Conservation (phyloP, 30 jellyfish, hydroid and myxozoan genomes). For the Morbakka virulenta region DNA sequence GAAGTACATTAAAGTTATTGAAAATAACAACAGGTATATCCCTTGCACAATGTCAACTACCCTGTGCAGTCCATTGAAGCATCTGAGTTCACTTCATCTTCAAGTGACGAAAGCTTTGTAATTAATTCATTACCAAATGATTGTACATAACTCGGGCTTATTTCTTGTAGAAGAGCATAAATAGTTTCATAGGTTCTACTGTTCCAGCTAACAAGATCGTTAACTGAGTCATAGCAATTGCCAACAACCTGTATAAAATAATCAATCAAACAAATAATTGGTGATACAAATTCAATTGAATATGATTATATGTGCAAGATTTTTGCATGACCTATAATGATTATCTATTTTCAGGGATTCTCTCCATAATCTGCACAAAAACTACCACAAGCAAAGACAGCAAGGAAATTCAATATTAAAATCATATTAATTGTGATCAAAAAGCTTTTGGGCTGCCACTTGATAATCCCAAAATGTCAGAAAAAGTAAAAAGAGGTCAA, state of each 20-base stretch:
- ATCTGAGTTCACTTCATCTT: too few relatives aligned
- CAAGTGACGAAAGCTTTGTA: conserved; percentile 33
- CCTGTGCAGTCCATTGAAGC: too few relatives aligned
- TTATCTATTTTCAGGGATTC: neutral
- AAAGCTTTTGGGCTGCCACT: neutral
- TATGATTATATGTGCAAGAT: neutral
- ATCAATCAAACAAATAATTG: too few relatives aligned
- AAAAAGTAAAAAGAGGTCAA: too few relatives aligned
- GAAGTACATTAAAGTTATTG: too few relatives aligned
- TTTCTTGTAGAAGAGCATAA: conserved; percentile 41
- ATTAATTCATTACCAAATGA: conserved; percentile 57
- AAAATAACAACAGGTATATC: too few relatives aligned
- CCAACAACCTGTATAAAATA: conserved; percentile 55
- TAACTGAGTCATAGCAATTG: conserved; percentile 10
- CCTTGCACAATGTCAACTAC: too few relatives aligned
- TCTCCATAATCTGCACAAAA: neutral
- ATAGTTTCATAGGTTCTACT: conserved; percentile 45
- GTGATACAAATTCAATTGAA: neutral
- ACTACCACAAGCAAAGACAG: neutral
- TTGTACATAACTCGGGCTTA: conserved; percentile 49
- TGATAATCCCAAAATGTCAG: too few relatives aligned
- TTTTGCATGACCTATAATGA: neutral
- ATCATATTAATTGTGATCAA: neutral
- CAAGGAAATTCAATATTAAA: neutral
- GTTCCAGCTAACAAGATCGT: neutral